Evolutionary conservation across 2,113 vertebrate species (phyloP).

Genomic region (Noctilio leporinus): DNA sequence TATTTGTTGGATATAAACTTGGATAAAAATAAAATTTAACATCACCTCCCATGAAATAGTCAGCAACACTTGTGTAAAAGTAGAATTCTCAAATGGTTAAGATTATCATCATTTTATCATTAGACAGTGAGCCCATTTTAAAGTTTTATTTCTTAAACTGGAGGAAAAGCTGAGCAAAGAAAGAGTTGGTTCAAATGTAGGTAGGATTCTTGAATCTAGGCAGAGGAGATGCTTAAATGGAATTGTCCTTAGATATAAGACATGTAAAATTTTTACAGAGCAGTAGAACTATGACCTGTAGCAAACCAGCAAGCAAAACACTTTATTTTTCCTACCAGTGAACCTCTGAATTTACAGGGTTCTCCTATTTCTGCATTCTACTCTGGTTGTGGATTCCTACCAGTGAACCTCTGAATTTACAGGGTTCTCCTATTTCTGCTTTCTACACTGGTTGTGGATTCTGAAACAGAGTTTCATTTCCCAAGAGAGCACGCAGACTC

Average conservation of each 20-base stretch:
- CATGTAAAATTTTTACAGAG: background rate
- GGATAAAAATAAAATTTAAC: background rate
- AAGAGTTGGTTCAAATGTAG: background rate
- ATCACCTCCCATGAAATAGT: background rate
- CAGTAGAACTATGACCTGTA: background rate
- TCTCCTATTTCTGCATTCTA: background rate
- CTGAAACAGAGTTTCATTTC: background rate
- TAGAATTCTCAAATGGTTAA: background rate
- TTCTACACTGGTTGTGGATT: background rate
- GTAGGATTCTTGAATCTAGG: background rate
- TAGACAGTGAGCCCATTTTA: background rate
- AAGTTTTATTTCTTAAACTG: background rate
- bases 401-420: background rate
- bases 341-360: background rate
- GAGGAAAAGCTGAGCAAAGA: background rate
- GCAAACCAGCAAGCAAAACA: background rate
- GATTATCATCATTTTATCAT: background rate
- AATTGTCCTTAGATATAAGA: background rate
- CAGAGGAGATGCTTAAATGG: background rate
- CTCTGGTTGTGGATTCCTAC: background rate
- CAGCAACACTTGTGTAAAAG: background rate
- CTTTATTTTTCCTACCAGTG: background rate
- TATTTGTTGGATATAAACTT: background rate
- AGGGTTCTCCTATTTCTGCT: background rate
- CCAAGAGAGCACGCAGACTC: background rate